Evolutionary conservation across 2,888 invertebrate genomes (phyloP).

Genomic region (Agonum fuliginosum): DNA sequence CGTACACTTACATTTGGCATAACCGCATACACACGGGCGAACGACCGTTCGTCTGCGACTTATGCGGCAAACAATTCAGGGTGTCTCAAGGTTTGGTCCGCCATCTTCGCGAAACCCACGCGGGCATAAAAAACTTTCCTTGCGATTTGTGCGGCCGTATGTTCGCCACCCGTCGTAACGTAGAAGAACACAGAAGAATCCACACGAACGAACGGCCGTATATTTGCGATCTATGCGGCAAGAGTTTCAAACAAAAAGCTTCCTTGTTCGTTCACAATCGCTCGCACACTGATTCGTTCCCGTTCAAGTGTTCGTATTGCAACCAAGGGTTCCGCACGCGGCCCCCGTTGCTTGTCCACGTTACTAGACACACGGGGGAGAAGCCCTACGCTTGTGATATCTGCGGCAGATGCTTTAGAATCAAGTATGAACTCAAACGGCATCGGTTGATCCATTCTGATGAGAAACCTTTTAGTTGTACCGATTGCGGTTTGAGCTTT

Average conservation of each 20-base stretch:
- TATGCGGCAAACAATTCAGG: conserved; percentile 81
- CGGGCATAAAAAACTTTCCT: conserved; percentile 76
- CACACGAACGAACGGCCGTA: conserved; percentile 78
- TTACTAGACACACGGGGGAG: conserved; percentile 78
- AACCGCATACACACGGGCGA: conserved; percentile 80
- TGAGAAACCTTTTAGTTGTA: conserved; percentile 74
- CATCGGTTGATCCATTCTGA: conserved; percentile 76
- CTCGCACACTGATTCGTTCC: conserved; percentile 76
- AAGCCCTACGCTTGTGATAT: conserved; percentile 77
- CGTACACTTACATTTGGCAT: conserved; percentile 79
- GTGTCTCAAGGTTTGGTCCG: conserved; percentile 79
- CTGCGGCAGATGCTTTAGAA: conserved; percentile 77
- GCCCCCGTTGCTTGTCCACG: conserved; percentile 76
- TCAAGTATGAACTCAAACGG: conserved; percentile 76
- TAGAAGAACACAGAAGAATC: conserved; percentile 77
- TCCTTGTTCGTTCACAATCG: conserved; percentile 79
- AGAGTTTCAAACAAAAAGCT: conserved; percentile 80
- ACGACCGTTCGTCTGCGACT: conserved; percentile 79
- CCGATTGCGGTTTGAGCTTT: conserved; percentile 72
- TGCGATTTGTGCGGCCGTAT: conserved; percentile 76
- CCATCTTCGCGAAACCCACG: conserved; percentile 79
- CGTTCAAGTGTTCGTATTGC: conserved; percentile 78
- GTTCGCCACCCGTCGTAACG: conserved; percentile 78
- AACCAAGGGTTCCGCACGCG: conserved; percentile 78
- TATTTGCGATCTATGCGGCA: conserved; percentile 77